These are phyloP conservation scores for Cottus gobio DNA, from an alignment of 2,113 vertebrate species.

Conservation along the genomic window DNA sequence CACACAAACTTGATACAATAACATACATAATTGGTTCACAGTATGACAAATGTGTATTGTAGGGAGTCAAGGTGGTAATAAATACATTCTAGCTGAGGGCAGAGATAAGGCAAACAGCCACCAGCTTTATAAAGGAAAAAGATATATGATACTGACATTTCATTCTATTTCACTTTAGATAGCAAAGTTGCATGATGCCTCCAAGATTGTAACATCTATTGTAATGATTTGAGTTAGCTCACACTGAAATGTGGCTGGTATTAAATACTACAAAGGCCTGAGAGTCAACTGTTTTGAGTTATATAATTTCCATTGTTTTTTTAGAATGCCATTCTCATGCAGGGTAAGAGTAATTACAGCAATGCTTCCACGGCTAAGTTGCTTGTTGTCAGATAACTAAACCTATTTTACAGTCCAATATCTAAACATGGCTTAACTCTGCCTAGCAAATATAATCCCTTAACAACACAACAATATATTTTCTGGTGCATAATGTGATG, in stretches of 20 bases:
- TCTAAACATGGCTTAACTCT: conserved; percentile 31
- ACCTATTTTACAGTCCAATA: background rate
- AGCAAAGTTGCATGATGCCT: conserved; percentile 5
- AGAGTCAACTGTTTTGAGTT: background rate
- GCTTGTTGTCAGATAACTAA: conserved; percentile 23
- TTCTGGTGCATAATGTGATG: background rate
- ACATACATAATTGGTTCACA: conserved; percentile 36
- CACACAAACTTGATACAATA: conserved; percentile 23
- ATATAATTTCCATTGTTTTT: background rate
- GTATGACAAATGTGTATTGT: conserved; percentile 51
- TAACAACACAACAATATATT: conserved; percentile 20
- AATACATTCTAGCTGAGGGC: conserved; percentile 31
- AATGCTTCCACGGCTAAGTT: background rate
- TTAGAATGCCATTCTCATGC: background rate
- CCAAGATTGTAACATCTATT: conserved; percentile 19
- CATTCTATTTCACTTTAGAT: conserved; percentile 39
- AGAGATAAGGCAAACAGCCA: conserved; percentile 40
- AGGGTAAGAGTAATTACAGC: background rate
- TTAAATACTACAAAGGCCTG: conserved; percentile 1
- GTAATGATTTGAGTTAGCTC: conserved; percentile 32
- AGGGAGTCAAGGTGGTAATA: conserved; percentile 10
- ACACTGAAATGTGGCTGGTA: background rate
- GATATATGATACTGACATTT: conserved; percentile 31
- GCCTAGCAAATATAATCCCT: conserved; percentile 22
- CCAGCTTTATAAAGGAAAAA: conserved; percentile 15